These are phyloP conservation scores for Bovichtus variegatus DNA, from an alignment of 2,797 vertebrate genomes.

Conservation along the genomic window DNA sequence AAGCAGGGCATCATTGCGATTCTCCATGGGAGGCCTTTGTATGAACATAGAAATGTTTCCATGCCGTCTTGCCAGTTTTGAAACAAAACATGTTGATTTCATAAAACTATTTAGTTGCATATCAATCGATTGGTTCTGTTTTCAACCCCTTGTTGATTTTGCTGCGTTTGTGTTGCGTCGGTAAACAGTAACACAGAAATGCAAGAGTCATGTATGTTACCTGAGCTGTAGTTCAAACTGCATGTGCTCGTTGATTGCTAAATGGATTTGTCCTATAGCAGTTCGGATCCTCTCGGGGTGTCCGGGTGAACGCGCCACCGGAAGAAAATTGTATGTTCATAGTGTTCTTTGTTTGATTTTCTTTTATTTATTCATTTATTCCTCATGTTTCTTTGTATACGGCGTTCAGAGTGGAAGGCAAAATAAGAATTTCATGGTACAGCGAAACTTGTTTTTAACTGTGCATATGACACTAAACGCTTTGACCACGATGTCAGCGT, in stretches of 20 bases:
- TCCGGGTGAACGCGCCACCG: too few species aligned
- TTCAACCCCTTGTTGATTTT: background rate
- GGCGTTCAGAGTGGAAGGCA: too few species aligned
- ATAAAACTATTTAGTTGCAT: background rate
- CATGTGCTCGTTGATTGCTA: conserved; percentile 3
- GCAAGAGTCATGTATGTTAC: conserved; percentile 2
- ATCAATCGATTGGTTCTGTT: background rate
- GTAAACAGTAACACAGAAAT: background rate
- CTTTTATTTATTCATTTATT: too few species aligned
- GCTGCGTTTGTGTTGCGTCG: background rate
- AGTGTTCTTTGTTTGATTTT: too few species aligned
- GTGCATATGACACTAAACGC: too few species aligned
- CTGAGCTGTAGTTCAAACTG: background rate
- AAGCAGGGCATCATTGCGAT: background rate
- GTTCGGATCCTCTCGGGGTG: too few species aligned
- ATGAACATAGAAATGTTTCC: background rate
- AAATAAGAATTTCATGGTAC: too few species aligned
- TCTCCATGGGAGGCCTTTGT: background rate
- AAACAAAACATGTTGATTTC: background rate
- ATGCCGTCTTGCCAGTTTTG: background rate
- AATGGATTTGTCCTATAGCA: conserved; percentile 14
- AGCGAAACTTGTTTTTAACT: too few species aligned
- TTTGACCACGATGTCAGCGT: too few species aligned
- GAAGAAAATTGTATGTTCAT: too few species aligned
- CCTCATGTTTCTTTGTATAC: too few species aligned